phyloP scores from a whole-genome alignment of 2,113 vertebrate species.

The Hyaena hyaena region DNA sequence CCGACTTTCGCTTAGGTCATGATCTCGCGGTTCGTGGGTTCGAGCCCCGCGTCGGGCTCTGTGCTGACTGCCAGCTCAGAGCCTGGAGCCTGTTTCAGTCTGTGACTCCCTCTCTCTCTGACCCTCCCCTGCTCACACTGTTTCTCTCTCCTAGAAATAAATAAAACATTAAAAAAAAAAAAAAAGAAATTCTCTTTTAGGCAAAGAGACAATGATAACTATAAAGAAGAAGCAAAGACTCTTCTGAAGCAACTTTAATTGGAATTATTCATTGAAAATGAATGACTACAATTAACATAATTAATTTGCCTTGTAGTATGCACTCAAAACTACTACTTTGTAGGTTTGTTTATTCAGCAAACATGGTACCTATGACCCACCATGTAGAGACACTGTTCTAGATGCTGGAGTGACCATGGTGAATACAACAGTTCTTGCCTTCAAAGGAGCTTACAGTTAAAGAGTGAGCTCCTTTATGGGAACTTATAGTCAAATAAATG shows the following conservation, averaged over 20 bases:
- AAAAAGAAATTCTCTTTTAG: background rate
- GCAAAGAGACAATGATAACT: background rate
- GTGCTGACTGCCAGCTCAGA: too few relatives aligned
- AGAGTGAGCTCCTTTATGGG: background rate
- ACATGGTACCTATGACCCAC: background rate
- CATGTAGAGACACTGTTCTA: background rate
- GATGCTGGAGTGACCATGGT: background rate
- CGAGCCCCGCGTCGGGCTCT: too few relatives aligned
- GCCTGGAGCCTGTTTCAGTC: too few relatives aligned
- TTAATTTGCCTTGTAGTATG: background rate
- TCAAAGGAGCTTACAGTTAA: background rate
- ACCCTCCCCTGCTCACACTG: too few relatives aligned
- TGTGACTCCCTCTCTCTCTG: too few relatives aligned
- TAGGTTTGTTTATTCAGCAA: background rate
- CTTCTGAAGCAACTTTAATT: background rate
- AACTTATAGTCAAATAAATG: background rate
- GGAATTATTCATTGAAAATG: conserved; percentile 41
- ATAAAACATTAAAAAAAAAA: too few relatives aligned
- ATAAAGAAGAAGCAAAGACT: background rate
- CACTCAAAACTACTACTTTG: background rate
- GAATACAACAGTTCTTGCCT: background rate
- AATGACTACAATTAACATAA: background rate
- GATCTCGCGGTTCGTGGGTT: too few relatives aligned
- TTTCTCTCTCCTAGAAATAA: too few relatives aligned
- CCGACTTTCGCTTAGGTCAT: too few relatives aligned